phyloP scores from a whole-genome alignment of 1,140 invertebrate genomes.

The Rhagoletis pomonella region DNA sequence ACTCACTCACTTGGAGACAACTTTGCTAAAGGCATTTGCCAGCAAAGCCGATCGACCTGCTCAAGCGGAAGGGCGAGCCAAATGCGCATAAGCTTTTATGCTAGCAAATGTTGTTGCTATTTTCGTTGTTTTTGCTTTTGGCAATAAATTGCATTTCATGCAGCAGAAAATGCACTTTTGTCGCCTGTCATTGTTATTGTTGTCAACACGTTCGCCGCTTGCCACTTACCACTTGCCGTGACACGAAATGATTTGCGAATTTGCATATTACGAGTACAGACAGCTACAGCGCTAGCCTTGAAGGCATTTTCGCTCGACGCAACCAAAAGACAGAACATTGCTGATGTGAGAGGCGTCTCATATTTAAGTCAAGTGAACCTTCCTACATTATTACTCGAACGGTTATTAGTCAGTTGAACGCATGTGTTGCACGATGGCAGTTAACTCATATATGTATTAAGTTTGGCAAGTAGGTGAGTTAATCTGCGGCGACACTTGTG shows the following conservation, averaged over 20 bases:
- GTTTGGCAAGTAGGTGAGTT: slow-evolving; percentile 2
- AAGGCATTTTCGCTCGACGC: not conserved
- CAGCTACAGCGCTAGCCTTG: not conserved
- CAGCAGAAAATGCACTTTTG: slow-evolving; percentile 49
- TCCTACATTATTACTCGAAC: slow-evolving; percentile 3
- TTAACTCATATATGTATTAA: slow-evolving; percentile 7
- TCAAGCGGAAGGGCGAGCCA: slow-evolving; percentile 33
- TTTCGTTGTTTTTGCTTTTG: not conserved
- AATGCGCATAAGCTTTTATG: slow-evolving; percentile 48
- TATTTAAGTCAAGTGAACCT: slow-evolving; percentile 38
- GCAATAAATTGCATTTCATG: slow-evolving; percentile 50
- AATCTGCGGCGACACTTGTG: slow-evolving; percentile 44
- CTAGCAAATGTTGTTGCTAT: not conserved
- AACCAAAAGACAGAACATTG: not conserved
- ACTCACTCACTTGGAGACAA: slow-evolving; percentile 7
- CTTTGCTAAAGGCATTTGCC: slow-evolving; percentile 29
- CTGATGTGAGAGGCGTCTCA: slow-evolving; percentile 6
- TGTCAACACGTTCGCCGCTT: slow-evolving; percentile 32
- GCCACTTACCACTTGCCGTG: slow-evolving; percentile 2
- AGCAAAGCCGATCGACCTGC: not conserved
- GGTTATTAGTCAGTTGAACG: slow-evolving; percentile 49
- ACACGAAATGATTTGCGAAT: slow-evolving; percentile 46
- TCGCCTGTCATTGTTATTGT: slow-evolving; percentile 50
- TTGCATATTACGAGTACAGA: slow-evolving; percentile 12
- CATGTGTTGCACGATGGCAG: slow-evolving; percentile 23